Evolutionary conservation across 2,888 invertebrate genomes (phyloP), one percentile per base, ranked within the genome.

Genomic region (Malthinus seriepunctatus): DNA sequence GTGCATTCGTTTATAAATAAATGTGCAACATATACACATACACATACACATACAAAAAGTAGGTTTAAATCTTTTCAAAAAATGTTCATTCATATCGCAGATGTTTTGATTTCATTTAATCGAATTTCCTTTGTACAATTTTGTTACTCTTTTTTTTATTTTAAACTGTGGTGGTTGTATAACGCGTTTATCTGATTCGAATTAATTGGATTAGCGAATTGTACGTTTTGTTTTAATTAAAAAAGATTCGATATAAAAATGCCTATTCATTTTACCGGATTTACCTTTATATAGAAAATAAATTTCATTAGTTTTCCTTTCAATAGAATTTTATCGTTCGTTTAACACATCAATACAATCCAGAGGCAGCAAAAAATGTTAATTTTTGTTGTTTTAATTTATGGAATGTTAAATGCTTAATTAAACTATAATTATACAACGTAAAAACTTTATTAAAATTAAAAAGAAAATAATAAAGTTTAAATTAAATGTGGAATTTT

Each of bases 31-130:
- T 54, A 47, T 51, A 57, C 32, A 38, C 39, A 23, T 23, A 23
- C 23, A 23, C 3, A n/a, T n/a, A n/a, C n/a, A n/a, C n/a, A n/a
- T n/a, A n/a, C n/a, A n/a, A n/a, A n/a, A n/a, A n/a, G n/a, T n/a
- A n/a, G n/a, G n/a, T n/a, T n/a, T 23, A 23, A 23, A 23, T 23
- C 23, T 23, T 23, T 23, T 23, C 23, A 23, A 23, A 23, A 23
- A 23, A 23, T 14, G 39, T 12, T n/a, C n/a, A 42, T 49, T 59
- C 51, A 58, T 58, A 55, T 39, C 45, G 62, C 55, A 59, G 55
- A 62, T 59, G 51, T 62, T 62, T 58, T 55, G 54, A 55, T 58
- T 58, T 55, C 42, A 55, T 56, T 23, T 55, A 62, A 62, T 59
- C 52, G 54, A 52, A 55, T 59, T 59, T 62, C 46, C 51, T 58